Evolutionary conservation across 2,797 vertebrate species (phyloP).

Genomic region (Tolypeutes matacus): DNA sequence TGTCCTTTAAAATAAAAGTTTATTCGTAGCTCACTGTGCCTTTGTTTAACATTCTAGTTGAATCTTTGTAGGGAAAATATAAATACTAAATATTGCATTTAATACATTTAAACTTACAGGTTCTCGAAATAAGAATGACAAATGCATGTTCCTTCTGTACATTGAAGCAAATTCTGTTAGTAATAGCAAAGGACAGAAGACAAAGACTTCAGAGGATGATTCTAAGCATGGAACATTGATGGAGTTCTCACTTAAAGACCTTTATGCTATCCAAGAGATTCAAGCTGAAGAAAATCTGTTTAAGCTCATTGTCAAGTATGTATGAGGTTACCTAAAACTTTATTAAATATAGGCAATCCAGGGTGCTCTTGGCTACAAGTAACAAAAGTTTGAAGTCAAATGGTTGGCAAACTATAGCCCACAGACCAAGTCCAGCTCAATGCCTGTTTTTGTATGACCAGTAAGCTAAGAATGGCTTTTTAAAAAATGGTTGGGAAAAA

Average conservation of each 20-base stretch:
- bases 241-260: conserved; percentile 98
- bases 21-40: conserved; percentile 44
- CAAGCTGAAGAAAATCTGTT: conserved; percentile 94
- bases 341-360: neutral
- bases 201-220: conserved; percentile 87
- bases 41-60: conserved; percentile 52
- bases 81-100: conserved; percentile 25
- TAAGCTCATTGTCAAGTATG: conserved; percentile 91
- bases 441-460: neutral
- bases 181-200: conserved; percentile 95
- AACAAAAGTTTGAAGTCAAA: conserved; percentile 16
- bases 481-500: conserved; percentile 57
- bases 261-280: conserved; percentile 98
- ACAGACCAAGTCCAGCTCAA: neutral
- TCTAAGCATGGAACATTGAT: conserved; percentile 89
- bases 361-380: neutral
- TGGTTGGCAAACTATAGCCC: neutral
- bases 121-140: conserved; percentile 95
- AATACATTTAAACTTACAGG: conserved; percentile 87
- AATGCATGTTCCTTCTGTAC: conserved; percentile 98
- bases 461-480: neutral
- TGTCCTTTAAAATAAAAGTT: conserved; percentile 44
- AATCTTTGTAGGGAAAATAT: conserved; percentile 45
- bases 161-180: conserved; percentile 97
- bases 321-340: conserved; percentile 41